Evolutionary conservation across 2,113 vertebrate genomes (phyloP), one percentile per base, ranked within the genome.

Genomic region (Cochlearius cochlearius): DNA sequence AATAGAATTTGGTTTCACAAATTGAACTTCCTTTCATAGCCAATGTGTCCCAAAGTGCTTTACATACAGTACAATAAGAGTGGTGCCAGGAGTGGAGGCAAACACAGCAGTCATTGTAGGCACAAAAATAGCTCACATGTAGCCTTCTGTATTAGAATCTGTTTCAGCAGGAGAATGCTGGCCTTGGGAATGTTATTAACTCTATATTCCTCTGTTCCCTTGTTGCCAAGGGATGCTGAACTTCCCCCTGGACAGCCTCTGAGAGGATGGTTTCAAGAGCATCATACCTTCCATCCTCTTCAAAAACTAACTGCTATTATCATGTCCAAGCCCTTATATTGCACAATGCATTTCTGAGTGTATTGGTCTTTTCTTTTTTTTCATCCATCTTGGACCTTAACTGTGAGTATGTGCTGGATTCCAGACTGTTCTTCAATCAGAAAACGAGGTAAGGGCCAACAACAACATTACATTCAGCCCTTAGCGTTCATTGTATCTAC

Each of bases 1-100:
- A 96, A 92, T 49, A 96, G 90, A 96, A 94, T 91, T 95, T 97
- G 43, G 92, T 96, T 96, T 96, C 80, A 95, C 86, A 97, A 96
- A 97, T 41, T 94, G 88, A 95, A 94, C 94, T 92, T 94, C 60
- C 39, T 97, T 97, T 97, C 92, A 92, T 34, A 94, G 76, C 92
- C 88, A 81, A 53, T 38, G 88, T 96, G 91, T 96, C 92, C 94
- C 88, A 91, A 97, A 96, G 88, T 94, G 86, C 91, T 97, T 97
- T 97, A 96, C 96, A 94, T 97, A 95, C 73, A 81, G 79, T 78
- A 97, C 91, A 97, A 97, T 97, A 64, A 96, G 52, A 91, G 19
- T 74, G 86, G 93, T 95, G 92, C 64, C 0, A 0, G 68, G 52
- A 94, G 88, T 91, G 34, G 69, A 94, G 80, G 95, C 86, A 97